phyloP scores from a whole-genome alignment of 1,140 invertebrate genomes.

The Drosophila pectinifera region DNA sequence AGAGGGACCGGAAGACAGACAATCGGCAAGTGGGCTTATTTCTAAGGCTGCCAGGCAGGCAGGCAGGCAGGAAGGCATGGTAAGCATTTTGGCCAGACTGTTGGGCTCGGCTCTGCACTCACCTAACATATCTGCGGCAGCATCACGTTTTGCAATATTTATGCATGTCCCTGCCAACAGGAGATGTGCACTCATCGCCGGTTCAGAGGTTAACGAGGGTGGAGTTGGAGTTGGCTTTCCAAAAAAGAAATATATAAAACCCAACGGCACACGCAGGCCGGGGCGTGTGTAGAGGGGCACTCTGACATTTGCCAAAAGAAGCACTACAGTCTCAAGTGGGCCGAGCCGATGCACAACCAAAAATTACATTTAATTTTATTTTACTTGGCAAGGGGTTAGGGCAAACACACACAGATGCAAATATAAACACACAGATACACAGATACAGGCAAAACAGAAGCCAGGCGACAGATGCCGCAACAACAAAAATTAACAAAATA shows the following conservation, averaged over 20 bases:
- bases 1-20: constrained; percentile 27
- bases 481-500: constrained; percentile 54
- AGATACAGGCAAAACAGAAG: constrained; percentile 69
- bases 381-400: constrained; percentile 52
- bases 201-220: constrained; percentile 12
- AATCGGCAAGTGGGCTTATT: constrained; percentile 72
- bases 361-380: constrained; percentile 81
- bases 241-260: constrained; percentile 7
- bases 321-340: constrained; percentile 70
- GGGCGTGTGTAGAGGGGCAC: constrained; percentile 37
- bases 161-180: constrained; percentile 66
- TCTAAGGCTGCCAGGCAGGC: constrained; percentile 28
- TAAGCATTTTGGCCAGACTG: constrained; percentile 69
- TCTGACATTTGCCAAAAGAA: constrained; percentile 71
- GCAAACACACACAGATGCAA: constrained; percentile 42
- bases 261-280: constrained; percentile 3
- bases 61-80: constrained; percentile 5
- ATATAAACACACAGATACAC: constrained; percentile 6
- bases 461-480: constrained; percentile 71
- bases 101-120: constrained; percentile 47
- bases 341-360: constrained; percentile 55
- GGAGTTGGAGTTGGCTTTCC: not conserved
- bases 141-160: constrained; percentile 80
- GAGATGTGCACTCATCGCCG: constrained; percentile 42
- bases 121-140: constrained; percentile 68